phyloP scores from a whole-genome alignment of 2,888 invertebrate species.

The Vanessa cardui region DNA sequence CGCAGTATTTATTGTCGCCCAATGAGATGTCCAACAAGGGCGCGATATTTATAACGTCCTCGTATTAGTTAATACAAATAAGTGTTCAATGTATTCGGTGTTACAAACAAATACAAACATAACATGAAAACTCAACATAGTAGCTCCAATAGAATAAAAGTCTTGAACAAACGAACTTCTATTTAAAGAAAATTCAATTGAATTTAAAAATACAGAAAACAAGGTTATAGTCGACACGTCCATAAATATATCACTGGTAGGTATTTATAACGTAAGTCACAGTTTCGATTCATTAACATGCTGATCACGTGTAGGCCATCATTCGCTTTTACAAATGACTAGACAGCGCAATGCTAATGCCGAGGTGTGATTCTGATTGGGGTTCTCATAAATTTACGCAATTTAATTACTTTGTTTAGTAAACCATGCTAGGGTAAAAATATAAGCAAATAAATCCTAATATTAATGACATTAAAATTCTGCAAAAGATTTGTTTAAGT shows the following conservation, averaged over 20 bases:
- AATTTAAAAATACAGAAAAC: slow-evolving; percentile 11
- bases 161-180: not conserved
- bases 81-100: slow-evolving; percentile 18
- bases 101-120: slow-evolving; percentile 1
- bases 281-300: slow-evolving; percentile 53
- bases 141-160: not conserved
- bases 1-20: slow-evolving; percentile 74
- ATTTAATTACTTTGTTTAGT: slow-evolving; percentile 20
- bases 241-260: slow-evolving; percentile 23
- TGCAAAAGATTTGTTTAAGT: not conserved
- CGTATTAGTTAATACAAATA: slow-evolving; percentile 74
- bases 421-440: slow-evolving; percentile 1
- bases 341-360: slow-evolving; percentile 51
- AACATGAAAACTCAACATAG: slow-evolving; percentile 4
- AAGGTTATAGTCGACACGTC: slow-evolving; percentile 4
- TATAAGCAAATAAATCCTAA: not conserved
- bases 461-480: not conserved
- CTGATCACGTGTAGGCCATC: slow-evolving; percentile 56
- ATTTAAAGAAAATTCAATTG: not conserved
- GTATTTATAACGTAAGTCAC: slow-evolving; percentile 49
- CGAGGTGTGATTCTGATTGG: slow-evolving; percentile 51
- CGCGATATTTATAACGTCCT: slow-evolving; percentile 71
- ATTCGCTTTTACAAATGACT: slow-evolving; percentile 54
- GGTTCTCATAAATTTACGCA: slow-evolving; percentile 30
- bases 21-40: slow-evolving; percentile 72